Evolutionary conservation across 2,113 vertebrate genomes (phyloP), one percentile per base, ranked within the genome.

Genomic region (Trematocara stigmaticum): DNA sequence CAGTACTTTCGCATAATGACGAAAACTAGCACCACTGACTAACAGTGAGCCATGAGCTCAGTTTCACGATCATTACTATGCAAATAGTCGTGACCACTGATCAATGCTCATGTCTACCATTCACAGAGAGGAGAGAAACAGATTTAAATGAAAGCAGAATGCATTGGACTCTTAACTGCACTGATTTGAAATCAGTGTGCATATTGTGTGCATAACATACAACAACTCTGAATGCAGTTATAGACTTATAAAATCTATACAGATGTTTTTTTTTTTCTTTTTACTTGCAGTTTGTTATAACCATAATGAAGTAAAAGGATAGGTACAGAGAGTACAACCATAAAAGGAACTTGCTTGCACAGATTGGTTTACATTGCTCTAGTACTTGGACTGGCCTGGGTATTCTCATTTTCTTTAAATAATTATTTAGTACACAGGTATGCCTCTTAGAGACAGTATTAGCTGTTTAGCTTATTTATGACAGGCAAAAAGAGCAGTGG

Each of bases 321-420:
- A 81, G 83, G 59, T 31, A 85, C 56, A 3, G 79, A 86, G 76
- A 83, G 51, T 55, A 61, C 51, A 84, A 87, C 93, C 91, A 82
- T 93, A 94, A 92, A 95, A 94, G 93, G 93, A 91, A 94, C 85
- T 91, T 64, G 76, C 61, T 82, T 86, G 83, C 84, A 86, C 82
- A 80, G 88, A 93, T 91, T 90, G 57, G 79, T 92, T 93, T 91
- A 87, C 84, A 87, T 86, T 57, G 78, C 53, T 84, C 35, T 78
- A 88, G 89, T 84, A 83, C 26, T 81, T 55, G 26, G 57, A n/a
- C 57, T 89, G 84, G 82, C 18, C 93, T 95, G 93, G 87, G 29
- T 91, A 64, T 93, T 91, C 79, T 95, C 90, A 92, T 61, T 87
- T 79, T 83, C 64, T 87, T 64, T 87, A 84, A 26, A 59, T 84